phyloP scores from a whole-genome alignment of 2,888 invertebrate genomes.

The Diaperis boleti region DNA sequence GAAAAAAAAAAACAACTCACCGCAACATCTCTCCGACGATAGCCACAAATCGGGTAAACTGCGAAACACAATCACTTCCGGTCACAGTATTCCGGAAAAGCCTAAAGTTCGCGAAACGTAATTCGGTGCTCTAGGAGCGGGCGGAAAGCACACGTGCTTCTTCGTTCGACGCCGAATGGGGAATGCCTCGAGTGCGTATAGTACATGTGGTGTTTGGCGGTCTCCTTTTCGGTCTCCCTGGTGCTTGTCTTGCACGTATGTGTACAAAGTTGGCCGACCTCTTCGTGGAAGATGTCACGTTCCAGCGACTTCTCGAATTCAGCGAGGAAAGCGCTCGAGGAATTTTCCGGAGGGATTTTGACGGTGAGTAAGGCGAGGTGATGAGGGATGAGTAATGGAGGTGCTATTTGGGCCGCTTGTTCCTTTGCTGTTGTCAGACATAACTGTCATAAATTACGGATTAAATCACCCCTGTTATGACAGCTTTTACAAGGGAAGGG shows the following conservation, averaged over 20 bases:
- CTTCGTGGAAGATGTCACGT: conserved; percentile 26
- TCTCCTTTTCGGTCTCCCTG: conserved; percentile 31
- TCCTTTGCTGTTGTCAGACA: too few species aligned
- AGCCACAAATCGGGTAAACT: too few species aligned
- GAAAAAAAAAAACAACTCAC: conserved; percentile 6
- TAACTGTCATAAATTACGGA: too few species aligned
- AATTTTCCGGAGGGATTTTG: background rate
- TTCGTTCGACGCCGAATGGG: conserved; percentile 25
- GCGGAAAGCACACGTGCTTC: conserved; percentile 24
- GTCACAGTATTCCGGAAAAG: too few species aligned
- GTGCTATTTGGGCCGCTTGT: too few species aligned
- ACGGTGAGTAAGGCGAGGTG: background rate
- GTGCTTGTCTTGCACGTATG: conserved; percentile 18
- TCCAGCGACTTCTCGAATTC: conserved; percentile 18
- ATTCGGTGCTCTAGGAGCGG: too few species aligned
- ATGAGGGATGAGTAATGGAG: too few species aligned
- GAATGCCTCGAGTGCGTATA: conserved; percentile 35
- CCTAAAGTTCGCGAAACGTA: background rate
- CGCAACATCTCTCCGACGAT: background rate
- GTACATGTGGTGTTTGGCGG: conserved; percentile 39
- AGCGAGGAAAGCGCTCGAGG: background rate
- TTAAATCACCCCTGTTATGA: too few species aligned
- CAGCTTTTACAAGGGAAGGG: too few species aligned
- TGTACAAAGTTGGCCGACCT: conserved; percentile 29
- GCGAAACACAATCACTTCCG: too few species aligned